Conservation (phyloP, 2,797 vertebrate species). For the Caiman crocodilus region DNA sequence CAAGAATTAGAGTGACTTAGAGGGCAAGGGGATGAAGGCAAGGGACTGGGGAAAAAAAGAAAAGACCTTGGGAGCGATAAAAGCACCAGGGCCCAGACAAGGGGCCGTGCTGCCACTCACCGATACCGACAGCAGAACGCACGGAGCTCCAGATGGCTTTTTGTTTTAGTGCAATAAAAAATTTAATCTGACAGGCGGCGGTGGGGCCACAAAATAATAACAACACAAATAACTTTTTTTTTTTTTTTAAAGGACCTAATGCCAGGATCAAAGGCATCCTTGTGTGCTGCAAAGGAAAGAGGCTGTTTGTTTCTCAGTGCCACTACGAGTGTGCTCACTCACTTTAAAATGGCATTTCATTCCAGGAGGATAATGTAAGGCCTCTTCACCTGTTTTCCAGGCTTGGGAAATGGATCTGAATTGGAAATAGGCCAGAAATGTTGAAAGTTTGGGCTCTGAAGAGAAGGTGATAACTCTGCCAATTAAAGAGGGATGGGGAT, state of each 20-base stretch:
- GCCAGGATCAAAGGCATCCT: constrained; percentile 63
- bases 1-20: neutral
- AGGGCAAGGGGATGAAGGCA: neutral
- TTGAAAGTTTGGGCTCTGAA: constrained; percentile 53
- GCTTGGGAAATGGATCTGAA: constrained; percentile 50
- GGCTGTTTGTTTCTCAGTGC: constrained; percentile 27
- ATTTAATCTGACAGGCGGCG: constrained; percentile 77
- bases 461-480: constrained; percentile 74
- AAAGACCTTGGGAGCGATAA: constrained; percentile 37
- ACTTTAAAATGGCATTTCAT: constrained; percentile 41
- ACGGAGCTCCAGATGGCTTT: constrained; percentile 81
- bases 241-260: neutral
- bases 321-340: neutral
- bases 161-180: constrained; percentile 75
- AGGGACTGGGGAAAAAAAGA: fast-evolving
- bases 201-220: constrained; percentile 62
- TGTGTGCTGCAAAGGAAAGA: constrained; percentile 45
- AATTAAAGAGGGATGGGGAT: constrained; percentile 69
- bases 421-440: constrained; percentile 61
- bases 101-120: neutral
- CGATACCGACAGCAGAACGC: neutral
- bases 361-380: constrained; percentile 57
- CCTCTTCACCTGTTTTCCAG: constrained; percentile 39
- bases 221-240: constrained; percentile 43
- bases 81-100: fast-evolving